Base-by-base conservation (phyloP, 2,797 vertebrate species). In the Sebastolobus altivelis region DNA sequence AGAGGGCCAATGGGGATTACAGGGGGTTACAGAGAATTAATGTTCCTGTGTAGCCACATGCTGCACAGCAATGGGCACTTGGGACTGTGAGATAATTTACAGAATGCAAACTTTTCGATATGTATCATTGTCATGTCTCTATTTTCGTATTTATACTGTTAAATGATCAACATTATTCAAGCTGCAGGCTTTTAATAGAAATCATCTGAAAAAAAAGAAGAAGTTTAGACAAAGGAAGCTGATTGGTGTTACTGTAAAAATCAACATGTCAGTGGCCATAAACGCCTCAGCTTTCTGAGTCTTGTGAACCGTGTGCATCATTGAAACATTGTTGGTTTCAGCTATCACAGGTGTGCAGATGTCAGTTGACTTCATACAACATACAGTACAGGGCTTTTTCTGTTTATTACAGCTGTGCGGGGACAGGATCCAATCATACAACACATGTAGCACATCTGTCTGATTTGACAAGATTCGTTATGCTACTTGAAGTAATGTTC, bases 281-380 rank as follows among this genome's bases (percentile, higher is more conserved):
- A 56, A 59, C 1, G 8, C 25, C 35, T 37, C 25, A 54, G 58
- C 18, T 65, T 46, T 73, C 43, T 35, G 27, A 16, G 54, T 61
- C 1, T 49, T 10, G 3, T 68, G 38, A 66, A 33, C 43, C 18
- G 33, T 61, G 62, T 62, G 59, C 46, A 68, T 69, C 25, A 29
- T 14, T 84, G 35, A 74, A 49, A 35, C 7, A 10, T 5, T 54
- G 6, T 3, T 54, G 6, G 61, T 25, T 61, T 65, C 31, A 79
- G 54, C 54, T 67, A 75, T 14, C 58, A 77, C 73, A 82, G 55
- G 65, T 62, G 69, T 22, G 62, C 43, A 43, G 52, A 65, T 27
- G 43, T 65, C 10, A 16, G 27, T 35, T 18, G 35, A 20, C 29
- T 3, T 29, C 37, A 61, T 49, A 5, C 5, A 71, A 25, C 66